Evolutionary conservation across 2,888 invertebrate genomes (phyloP), one percentile per base, ranked within the genome.

Genomic region (Taenaris catops): DNA sequence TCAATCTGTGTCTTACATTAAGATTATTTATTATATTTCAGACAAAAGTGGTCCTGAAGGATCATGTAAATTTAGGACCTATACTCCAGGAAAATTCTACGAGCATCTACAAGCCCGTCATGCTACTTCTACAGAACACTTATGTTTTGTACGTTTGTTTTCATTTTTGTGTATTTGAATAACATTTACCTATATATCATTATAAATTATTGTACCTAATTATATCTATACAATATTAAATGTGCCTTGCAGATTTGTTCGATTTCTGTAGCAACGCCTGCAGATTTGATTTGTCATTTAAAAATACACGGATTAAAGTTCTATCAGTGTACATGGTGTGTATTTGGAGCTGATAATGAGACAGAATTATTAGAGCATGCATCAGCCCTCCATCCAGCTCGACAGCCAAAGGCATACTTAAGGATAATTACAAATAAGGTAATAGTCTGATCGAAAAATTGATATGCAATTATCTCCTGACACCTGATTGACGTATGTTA

Each of bases 311-410:
- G 65, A 0, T 39, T 87, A n/a, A 74, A 63, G 40, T 42, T 79
- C 31, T 84, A 80, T 40, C 84, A 73, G 52, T 88, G 88, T 46
- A 62, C 74, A 0, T 80, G 78, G 66, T 88, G 88, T 38, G 57
- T 73, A 0, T 55, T 55, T 34, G 86, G 86, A 0, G 71, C 71
- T 0, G 73, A 75, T 41, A 63, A 53, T n/a, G 75, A 87, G 42
- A 12, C 34, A 0, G 70, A 66, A 1, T 48, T 87, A 35, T 44
- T 87, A 29, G 51, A 55, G 0, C 88, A 88, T 44, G 58, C 74
- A 0, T 67, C 83, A 0, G 21, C 49, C 1, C 24, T 55, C 3
- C 90, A 90, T 38, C 87, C 89, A 1, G 38, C 63, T 1, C 60
- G 60, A 25, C 75, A 76, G 25, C 79, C 83, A 0, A 71, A 75